Percentiles rank a stretch among this genome's conserved stretches.
Conservation (phyloP, 2,797 vertebrate genomes). For the Carduelis carduelis region DNA sequence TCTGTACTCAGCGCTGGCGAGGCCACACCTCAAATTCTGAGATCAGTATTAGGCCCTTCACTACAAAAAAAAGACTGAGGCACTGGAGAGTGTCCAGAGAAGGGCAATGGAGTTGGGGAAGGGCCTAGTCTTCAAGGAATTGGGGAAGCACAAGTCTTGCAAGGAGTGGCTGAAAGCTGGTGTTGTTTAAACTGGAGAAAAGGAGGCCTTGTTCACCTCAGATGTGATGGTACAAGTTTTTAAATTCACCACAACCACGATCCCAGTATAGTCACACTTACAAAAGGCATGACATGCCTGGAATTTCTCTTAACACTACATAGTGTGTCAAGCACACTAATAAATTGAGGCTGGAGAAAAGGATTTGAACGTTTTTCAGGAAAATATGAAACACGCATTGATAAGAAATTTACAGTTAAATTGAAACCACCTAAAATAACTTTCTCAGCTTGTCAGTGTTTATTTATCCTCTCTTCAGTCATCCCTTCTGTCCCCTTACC, state of each 20-base stretch:
- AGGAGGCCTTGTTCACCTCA: fast-evolving
- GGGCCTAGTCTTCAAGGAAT: no score
- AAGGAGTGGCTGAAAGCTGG: not conserved
- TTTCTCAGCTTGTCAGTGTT: not conserved
- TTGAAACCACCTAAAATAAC: not conserved
- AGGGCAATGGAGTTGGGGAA: not conserved
- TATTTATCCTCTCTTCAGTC: not conserved
- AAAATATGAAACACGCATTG: not conserved
- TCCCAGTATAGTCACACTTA: not conserved
- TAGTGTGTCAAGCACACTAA: not conserved
- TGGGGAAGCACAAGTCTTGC: not conserved
- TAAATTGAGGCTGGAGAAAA: not conserved
- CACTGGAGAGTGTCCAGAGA: not conserved
- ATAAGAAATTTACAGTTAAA: not conserved
- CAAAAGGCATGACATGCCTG: not conserved
- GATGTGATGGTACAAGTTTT: not conserved
- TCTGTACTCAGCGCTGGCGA: fast-evolving
- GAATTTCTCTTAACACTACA: not conserved
- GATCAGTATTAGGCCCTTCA: not conserved
- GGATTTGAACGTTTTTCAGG: fast-evolving
- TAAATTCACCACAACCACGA: not conserved
- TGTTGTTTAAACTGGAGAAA: not conserved
- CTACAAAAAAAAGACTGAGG: not conserved
- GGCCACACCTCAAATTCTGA: fast-evolving
- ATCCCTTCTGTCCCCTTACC: not conserved